Conservation (phyloP, 2,888 invertebrate species). For the Drosophila flavopinicola region DNA sequence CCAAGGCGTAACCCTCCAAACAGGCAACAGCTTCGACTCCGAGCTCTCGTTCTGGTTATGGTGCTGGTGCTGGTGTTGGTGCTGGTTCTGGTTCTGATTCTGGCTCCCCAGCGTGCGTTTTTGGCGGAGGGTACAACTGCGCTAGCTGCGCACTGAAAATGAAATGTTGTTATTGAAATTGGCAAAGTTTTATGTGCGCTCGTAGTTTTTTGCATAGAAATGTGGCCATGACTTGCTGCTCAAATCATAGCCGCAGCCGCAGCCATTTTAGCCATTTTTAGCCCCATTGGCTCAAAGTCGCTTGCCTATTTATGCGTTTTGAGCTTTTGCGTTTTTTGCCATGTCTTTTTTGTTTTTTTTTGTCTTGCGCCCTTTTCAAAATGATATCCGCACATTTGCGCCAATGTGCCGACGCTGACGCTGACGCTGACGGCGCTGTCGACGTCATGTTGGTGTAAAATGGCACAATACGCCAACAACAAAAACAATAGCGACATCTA, state of each 20-base stretch:
- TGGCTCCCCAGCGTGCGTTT: slow-evolving; percentile 59
- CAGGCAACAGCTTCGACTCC: slow-evolving; percentile 43
- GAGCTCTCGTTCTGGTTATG: neutral
- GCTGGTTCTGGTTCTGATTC: neutral
- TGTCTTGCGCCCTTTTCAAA: slow-evolving; percentile 36
- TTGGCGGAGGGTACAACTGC: slow-evolving; percentile 38
- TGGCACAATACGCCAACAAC: slow-evolving; percentile 63
- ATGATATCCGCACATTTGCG: slow-evolving; percentile 74
- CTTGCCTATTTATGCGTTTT: slow-evolving; percentile 73
- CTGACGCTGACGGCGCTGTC: slow-evolving; percentile 40
- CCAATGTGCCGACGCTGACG: slow-evolving; percentile 65
- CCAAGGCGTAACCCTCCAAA: slow-evolving; percentile 54
- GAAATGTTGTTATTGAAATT: slow-evolving; percentile 78
- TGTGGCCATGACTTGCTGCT: slow-evolving; percentile 74
- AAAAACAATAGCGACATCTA: slow-evolving; percentile 28
- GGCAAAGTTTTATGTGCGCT: slow-evolving; percentile 76
- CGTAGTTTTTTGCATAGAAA: slow-evolving; percentile 74
- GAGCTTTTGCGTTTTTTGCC: slow-evolving; percentile 46
- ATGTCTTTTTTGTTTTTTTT: slow-evolving; percentile 14
- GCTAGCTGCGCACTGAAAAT: slow-evolving; percentile 67
- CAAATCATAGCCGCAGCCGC: slow-evolving; percentile 42
- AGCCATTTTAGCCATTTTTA: slow-evolving; percentile 27
- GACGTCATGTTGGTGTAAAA: slow-evolving; percentile 71
- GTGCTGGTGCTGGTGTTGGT: neutral
- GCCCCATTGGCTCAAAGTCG: slow-evolving; percentile 50